phyloP scores from a whole-genome alignment of 2,797 vertebrate genomes.

The Melanotaenia boesemani region DNA sequence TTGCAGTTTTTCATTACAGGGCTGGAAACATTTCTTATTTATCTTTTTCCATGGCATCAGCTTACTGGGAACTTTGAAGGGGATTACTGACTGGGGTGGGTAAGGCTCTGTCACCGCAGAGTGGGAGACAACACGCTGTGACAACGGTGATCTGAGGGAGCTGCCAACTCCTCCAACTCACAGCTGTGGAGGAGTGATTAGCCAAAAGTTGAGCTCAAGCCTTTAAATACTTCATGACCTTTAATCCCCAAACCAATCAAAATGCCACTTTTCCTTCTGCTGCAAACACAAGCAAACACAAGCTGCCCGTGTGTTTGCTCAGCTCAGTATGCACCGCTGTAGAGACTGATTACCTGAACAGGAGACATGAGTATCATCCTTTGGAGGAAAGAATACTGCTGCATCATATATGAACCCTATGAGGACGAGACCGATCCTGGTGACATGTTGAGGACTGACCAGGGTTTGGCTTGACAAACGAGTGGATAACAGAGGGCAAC shows the following conservation, averaged over 20 bases:
- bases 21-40: constrained; percentile 78
- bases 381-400: too few relatives aligned
- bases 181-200: constrained; percentile 73
- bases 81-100: constrained; percentile 74
- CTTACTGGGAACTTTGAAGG: constrained; percentile 74
- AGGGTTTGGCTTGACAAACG: too few relatives aligned
- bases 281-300: constrained; percentile 41
- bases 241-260: constrained; percentile 76
- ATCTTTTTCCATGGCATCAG: constrained; percentile 80
- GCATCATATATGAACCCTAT: too few relatives aligned
- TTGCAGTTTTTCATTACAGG: constrained; percentile 72
- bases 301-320: constrained; percentile 27
- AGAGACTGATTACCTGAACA: too few relatives aligned
- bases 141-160: constrained; percentile 69
- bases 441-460: too few relatives aligned
- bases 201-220: constrained; percentile 62
- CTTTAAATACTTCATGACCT: constrained; percentile 71
- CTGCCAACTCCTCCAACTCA: constrained; percentile 56
- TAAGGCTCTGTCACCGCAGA: constrained; percentile 66
- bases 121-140: constrained; percentile 72
- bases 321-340: neutral
- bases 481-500: too few relatives aligned
- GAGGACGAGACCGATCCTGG: too few relatives aligned
- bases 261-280: constrained; percentile 41
- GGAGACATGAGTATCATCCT: too few relatives aligned